These are phyloP conservation scores for Charina bottae DNA, from an alignment of 2,113 vertebrate species.

Conservation along the genomic window DNA sequence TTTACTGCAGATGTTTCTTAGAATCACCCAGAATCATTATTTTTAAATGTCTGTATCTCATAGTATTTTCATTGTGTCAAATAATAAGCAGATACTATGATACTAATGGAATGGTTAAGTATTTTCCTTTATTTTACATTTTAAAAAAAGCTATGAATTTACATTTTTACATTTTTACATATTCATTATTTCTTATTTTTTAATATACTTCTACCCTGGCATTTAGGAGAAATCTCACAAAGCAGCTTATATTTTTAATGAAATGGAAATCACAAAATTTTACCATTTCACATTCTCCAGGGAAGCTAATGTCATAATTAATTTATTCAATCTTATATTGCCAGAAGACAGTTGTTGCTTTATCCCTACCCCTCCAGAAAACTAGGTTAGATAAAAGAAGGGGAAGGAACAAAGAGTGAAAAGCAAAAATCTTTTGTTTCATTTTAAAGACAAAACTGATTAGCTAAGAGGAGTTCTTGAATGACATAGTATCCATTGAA, in stretches of 20 bases:
- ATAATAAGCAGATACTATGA: background rate
- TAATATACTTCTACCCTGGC: background rate
- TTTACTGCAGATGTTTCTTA: constrained; percentile 3
- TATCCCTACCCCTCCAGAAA: background rate
- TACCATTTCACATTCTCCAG: background rate
- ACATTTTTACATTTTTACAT: background rate
- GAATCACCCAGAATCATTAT: background rate
- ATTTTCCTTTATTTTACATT: background rate
- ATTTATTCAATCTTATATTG: background rate
- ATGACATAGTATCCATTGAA: background rate
- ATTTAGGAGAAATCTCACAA: background rate
- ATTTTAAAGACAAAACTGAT: background rate
- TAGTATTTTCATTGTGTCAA: background rate
- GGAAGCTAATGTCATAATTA: background rate
- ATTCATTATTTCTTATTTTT: background rate
- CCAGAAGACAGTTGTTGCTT: background rate
- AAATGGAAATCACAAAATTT: background rate
- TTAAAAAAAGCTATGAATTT: background rate
- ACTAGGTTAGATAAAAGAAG: background rate
- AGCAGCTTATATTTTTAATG: background rate
- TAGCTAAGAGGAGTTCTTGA: background rate
- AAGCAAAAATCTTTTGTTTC: background rate
- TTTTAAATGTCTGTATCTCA: background rate
- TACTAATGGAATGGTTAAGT: background rate
- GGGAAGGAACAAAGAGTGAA: background rate